Conservation (phyloP, 2,888 invertebrate genomes). For the Caenorhabditis angaria region DNA sequence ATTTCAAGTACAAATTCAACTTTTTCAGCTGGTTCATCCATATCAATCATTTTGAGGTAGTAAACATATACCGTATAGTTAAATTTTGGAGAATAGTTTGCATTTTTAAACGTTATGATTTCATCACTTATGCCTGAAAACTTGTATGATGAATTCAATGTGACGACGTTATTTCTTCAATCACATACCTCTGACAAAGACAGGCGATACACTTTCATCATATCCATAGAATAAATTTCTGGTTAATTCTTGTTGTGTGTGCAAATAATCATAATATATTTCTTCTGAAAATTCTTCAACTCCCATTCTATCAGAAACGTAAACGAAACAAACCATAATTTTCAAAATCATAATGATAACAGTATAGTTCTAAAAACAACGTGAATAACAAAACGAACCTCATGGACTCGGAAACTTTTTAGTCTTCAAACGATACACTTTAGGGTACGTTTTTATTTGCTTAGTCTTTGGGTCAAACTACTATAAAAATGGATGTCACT, state of each 20-base stretch:
- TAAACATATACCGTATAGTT: slow-evolving; percentile 30
- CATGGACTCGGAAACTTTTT: neutral
- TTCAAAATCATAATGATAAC: slow-evolving; percentile 12
- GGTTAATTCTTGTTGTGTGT: neutral
- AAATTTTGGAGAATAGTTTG: neutral
- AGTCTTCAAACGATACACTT: too few species aligned
- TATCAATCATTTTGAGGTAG: slow-evolving; percentile 31
- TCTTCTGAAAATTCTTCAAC: neutral
- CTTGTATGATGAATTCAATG: too few species aligned
- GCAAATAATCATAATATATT: neutral
- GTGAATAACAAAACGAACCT: too few species aligned
- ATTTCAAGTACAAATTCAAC: slow-evolving; percentile 31
- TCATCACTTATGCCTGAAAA: too few species aligned
- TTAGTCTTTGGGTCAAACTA: too few species aligned
- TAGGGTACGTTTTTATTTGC: too few species aligned
- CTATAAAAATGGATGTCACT: too few species aligned
- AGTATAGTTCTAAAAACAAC: neutral
- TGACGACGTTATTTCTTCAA: too few species aligned
- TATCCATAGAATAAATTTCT: neutral
- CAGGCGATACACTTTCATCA: slow-evolving; percentile 9
- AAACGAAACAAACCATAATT: slow-evolving; percentile 19
- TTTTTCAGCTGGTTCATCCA: slow-evolving; percentile 30
- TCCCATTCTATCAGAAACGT: neutral
- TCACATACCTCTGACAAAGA: slow-evolving; percentile 22
- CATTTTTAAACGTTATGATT: too few species aligned